These are phyloP conservation scores for Myotis myotis DNA, from an alignment of 2,797 vertebrate species.

Conservation along the genomic window DNA sequence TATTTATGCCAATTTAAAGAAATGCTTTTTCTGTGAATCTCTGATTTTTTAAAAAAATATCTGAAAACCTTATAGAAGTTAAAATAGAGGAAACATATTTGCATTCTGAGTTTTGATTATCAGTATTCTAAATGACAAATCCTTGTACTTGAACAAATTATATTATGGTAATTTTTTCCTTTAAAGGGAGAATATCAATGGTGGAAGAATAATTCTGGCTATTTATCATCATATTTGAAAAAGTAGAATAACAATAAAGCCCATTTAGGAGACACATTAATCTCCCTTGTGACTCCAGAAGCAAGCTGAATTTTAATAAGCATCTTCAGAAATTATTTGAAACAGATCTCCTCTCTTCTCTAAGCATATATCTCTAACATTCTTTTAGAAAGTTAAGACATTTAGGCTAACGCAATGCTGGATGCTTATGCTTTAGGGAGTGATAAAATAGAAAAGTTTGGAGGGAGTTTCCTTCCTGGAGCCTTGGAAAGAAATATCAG, in stretches of 20 bases:
- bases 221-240: slow-evolving; percentile 76
- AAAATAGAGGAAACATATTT: slow-evolving; percentile 61
- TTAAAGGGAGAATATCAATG: slow-evolving; percentile 74
- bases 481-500: not conserved
- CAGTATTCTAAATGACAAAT: slow-evolving; percentile 72
- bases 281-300: slow-evolving; percentile 59
- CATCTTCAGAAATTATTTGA: slow-evolving; percentile 51
- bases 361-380: not conserved
- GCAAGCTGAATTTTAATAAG: slow-evolving; percentile 70
- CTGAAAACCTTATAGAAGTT: not conserved
- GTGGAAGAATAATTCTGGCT: slow-evolving; percentile 73
- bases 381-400: not conserved
- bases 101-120: slow-evolving; percentile 49
- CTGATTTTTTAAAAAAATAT: not conserved
- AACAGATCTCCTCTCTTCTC: not conserved
- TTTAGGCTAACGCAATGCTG: not conserved
- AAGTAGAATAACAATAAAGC: slow-evolving; percentile 75
- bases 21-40: not conserved
- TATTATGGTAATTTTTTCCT: slow-evolving; percentile 73
- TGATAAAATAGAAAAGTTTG: not conserved
- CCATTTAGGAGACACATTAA: slow-evolving; percentile 75
- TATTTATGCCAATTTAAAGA: not conserved
- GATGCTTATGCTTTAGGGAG: not conserved
- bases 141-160: slow-evolving; percentile 71
- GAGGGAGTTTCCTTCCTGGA: not conserved